A percentile compares a stretch with the other conserved stretches of the same genome.
phyloP scores from a whole-genome alignment of 2,888 invertebrate species.

The Epinotia brunnichana region DNA sequence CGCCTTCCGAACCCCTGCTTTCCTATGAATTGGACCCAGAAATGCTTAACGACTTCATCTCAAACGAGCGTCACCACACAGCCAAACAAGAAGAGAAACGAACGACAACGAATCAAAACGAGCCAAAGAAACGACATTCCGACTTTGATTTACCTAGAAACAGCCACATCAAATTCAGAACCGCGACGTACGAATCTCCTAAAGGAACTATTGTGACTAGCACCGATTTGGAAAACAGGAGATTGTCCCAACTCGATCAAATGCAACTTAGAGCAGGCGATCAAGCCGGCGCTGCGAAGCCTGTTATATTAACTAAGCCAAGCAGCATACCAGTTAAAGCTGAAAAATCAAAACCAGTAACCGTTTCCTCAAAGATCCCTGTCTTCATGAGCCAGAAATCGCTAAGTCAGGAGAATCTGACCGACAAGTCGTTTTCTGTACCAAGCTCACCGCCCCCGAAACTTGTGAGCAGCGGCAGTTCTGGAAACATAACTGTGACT shows the following conservation, averaged over 20 bases:
- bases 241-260: conserved; percentile 83
- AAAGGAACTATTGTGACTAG: conserved; percentile 82
- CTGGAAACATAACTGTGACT: conserved; percentile 83
- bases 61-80: conserved; percentile 75
- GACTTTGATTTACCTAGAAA: conserved; percentile 81
- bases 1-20: conserved; percentile 67
- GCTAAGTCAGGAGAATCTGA: conserved; percentile 77
- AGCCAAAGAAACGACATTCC: conserved; percentile 80
- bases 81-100: conserved; percentile 74
- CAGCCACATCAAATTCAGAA: conserved; percentile 85
- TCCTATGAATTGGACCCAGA: conserved; percentile 77
- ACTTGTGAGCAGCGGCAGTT: conserved; percentile 69
- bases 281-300: conserved; percentile 62
- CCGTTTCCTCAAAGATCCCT: conserved; percentile 81
- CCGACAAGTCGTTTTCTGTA: conserved; percentile 70
- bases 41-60: conserved; percentile 77
- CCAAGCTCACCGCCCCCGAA: conserved; percentile 74
- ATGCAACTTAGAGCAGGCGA: conserved; percentile 68
- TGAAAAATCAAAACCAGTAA: conserved; percentile 56
- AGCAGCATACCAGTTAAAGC: conserved; percentile 79
- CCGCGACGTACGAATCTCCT: conserved; percentile 85
- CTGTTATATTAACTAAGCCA: conserved; percentile 73
- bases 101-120: conserved; percentile 70
- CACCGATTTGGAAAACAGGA: conserved; percentile 81
- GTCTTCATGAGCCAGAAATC: conserved; percentile 80